Evolutionary conservation across 2,888 invertebrate species (phyloP).

Genomic region (Lithophane ornitopus): DNA sequence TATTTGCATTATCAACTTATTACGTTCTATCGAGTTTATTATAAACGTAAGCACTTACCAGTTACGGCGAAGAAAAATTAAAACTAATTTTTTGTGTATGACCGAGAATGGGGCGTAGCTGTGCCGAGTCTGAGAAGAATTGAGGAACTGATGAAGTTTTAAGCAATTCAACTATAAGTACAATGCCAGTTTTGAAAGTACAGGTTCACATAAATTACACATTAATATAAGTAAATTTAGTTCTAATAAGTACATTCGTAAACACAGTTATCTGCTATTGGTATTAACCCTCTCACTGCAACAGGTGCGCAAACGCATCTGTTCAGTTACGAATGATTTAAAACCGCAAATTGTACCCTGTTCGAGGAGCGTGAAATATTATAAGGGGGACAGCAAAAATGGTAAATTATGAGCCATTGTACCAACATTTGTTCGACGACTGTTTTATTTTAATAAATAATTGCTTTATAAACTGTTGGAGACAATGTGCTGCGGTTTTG

Average conservation of each 20-base stretch:
- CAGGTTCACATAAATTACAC: too few relatives aligned
- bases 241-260: conserved; percentile 7
- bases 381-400: conserved; percentile 47
- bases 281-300: conserved; percentile 51
- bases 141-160: too few relatives aligned
- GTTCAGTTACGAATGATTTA: conserved; percentile 76
- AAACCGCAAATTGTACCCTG: conserved; percentile 81
- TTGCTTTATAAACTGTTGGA: conserved; percentile 36
- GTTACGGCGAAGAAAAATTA: neutral
- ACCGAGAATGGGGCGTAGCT: too few relatives aligned
- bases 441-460: conserved; percentile 49
- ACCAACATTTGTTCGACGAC: conserved; percentile 15
- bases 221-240: neutral
- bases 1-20: neutral
- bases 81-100: neutral
- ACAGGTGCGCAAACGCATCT: conserved; percentile 79
- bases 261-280: conserved; percentile 39
- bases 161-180: neutral
- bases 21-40: neutral
- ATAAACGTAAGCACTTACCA: neutral
- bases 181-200: neutral
- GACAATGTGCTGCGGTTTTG: conserved; percentile 36
- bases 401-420: conserved; percentile 49
- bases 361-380: conserved; percentile 72
- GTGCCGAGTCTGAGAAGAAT: too few relatives aligned